Evolutionary conservation across 1,140 invertebrate species (phyloP).

Genomic region (Ganaspis sp.): DNA sequence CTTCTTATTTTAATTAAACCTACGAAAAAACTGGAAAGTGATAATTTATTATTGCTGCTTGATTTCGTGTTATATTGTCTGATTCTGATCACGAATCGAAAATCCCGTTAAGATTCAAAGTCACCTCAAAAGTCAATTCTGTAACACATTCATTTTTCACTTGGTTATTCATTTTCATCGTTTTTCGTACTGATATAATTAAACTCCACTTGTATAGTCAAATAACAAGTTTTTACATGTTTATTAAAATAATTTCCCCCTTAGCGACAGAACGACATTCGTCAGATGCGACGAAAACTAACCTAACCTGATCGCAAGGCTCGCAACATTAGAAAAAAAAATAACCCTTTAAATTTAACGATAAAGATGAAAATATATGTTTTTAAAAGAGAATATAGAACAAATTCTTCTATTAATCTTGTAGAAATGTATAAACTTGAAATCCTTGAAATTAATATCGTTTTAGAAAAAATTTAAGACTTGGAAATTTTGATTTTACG

Average conservation of each 20-base stretch:
- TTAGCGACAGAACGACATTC: neutral
- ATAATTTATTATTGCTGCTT: neutral
- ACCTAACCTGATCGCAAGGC: slow-evolving; percentile 3
- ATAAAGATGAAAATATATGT: neutral
- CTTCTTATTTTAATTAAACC: neutral
- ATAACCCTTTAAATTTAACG: neutral
- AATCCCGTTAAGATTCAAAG: slow-evolving; percentile 14
- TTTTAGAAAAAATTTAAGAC: too few species aligned
- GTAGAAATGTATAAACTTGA: too few species aligned
- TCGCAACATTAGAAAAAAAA: neutral
- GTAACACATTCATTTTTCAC: neutral
- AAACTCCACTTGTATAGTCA: neutral
- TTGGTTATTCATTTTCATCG: neutral
- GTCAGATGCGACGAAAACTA: slow-evolving; percentile 24
- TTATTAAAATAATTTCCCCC: slow-evolving; percentile 13
- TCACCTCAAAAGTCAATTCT: neutral
- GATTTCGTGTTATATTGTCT: neutral
- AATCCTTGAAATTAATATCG: too few species aligned
- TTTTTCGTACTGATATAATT: neutral
- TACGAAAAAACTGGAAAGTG: neutral
- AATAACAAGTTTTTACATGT: neutral
- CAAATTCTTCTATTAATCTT: too few species aligned
- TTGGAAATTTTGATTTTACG: too few species aligned
- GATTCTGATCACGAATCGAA: neutral
- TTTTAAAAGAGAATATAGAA: too few species aligned